Percentiles rank a stretch among this genome's conserved stretches.
Evolutionary conservation across 2,797 vertebrate species (phyloP).

Genomic region (Morus bassanus): DNA sequence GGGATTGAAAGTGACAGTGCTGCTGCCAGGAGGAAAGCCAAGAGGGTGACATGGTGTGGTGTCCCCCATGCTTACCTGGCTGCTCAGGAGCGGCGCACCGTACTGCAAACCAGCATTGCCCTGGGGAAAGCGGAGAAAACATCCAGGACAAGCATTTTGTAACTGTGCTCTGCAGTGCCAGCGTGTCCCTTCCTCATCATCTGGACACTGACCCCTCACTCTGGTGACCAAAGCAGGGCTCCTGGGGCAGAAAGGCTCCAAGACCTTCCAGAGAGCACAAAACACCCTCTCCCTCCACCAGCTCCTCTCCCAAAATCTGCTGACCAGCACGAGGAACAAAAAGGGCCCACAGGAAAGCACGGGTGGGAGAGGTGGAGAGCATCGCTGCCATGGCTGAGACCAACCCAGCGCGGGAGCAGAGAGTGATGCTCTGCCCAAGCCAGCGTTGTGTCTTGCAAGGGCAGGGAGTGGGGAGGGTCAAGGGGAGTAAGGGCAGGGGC

Average conservation of each 20-base stretch:
- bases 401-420: not conserved
- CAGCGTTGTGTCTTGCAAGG: not conserved
- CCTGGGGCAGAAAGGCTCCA: not conserved
- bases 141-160: not conserved
- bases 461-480: not conserved
- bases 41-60: not conserved
- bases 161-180: not conserved
- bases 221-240: not conserved
- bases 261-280: not conserved
- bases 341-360: not conserved
- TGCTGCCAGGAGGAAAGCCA: not conserved
- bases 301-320: not conserved
- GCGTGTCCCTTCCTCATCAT: fast-evolving
- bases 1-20: not conserved
- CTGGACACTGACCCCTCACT: fast-evolving
- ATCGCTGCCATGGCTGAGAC: not conserved
- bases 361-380: not conserved
- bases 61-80: conserved; percentile 53
- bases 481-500: not conserved
- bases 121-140: conserved; percentile 37
- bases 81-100: conserved; percentile 52
- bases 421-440: not conserved
- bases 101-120: conserved; percentile 1
- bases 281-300: not conserved
- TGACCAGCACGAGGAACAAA: not conserved